Evolutionary conservation across 2,888 invertebrate species (phyloP).

Genomic region (Monochamus alternatus): DNA sequence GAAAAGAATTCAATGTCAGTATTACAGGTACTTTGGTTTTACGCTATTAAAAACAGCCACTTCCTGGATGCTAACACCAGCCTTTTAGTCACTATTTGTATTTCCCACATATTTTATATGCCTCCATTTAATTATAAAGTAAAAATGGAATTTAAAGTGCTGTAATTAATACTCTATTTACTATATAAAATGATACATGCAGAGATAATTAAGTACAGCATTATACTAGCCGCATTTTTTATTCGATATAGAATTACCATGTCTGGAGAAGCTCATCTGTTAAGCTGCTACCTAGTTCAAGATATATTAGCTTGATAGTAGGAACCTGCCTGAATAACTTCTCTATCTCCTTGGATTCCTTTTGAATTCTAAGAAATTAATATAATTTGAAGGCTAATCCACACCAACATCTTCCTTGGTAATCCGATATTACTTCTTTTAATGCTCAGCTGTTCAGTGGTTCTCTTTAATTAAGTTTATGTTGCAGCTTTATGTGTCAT

Average conservation of each 20-base stretch:
- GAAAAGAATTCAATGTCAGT: too few relatives aligned
- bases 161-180: background rate
- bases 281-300: conserved; percentile 21
- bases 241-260: conserved; percentile 11
- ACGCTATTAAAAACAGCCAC: too few relatives aligned
- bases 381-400: conserved; percentile 2
- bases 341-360: conserved; percentile 17
- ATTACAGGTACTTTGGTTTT: too few relatives aligned
- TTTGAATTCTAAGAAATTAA: conserved; percentile 18
- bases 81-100: background rate
- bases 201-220: conserved; percentile 9
- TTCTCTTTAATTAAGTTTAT: too few relatives aligned
- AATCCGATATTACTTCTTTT: conserved; percentile 8
- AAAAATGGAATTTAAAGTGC: background rate
- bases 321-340: conserved; percentile 22
- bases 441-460: too few relatives aligned
- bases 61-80: too few relatives aligned
- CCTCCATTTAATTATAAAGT: background rate
- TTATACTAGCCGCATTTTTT: conserved; percentile 10
- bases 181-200: background rate
- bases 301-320: conserved; percentile 9
- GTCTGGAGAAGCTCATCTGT: conserved; percentile 19
- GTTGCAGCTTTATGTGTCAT: too few relatives aligned
- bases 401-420: conserved; percentile 4
- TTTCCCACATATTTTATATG: background rate